A percentile compares a stretch with the other conserved stretches of the same genome.
Conservation (phyloP, 1,140 invertebrate species). For the Daktulosphaira vitifoliae region DNA sequence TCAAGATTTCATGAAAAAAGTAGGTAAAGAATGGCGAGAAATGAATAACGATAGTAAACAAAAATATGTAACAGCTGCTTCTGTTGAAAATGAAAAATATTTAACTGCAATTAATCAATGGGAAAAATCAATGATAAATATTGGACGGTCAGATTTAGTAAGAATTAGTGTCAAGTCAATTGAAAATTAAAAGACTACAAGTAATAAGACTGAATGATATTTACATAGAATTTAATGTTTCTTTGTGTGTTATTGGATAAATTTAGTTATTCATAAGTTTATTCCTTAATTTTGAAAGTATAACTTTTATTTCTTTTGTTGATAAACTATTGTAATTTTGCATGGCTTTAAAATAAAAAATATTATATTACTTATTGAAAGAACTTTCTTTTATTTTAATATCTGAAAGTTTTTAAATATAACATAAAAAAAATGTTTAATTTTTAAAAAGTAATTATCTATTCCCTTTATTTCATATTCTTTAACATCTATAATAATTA, state of each 20-base stretch:
- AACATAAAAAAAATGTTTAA: too few species aligned
- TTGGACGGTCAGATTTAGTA: constrained; percentile 6
- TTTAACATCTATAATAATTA: too few species aligned
- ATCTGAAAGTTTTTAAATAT: too few species aligned
- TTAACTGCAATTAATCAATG: neutral
- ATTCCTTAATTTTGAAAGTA: neutral
- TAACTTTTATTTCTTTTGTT: neutral
- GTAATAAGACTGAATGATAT: neutral
- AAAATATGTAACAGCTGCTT: constrained; percentile 1
- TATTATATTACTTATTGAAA: too few species aligned
- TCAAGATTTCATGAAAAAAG: constrained; percentile 1
- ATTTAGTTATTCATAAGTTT: neutral
- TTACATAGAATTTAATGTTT: neutral
- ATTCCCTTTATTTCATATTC: too few species aligned
- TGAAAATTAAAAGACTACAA: neutral
- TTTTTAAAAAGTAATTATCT: too few species aligned
- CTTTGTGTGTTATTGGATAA: neutral
- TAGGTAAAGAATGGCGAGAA: constrained; percentile 17
- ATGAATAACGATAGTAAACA: neutral
- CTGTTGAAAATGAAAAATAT: constrained; percentile 1
- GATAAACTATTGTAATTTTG: too few species aligned
- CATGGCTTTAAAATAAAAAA: too few species aligned
- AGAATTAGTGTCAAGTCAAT: neutral
- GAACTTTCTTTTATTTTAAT: too few species aligned
- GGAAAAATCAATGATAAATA: constrained; percentile 23